Evolutionary conservation across 2,797 vertebrate species (phyloP).

Genomic region (Cossypha polioptera): DNA sequence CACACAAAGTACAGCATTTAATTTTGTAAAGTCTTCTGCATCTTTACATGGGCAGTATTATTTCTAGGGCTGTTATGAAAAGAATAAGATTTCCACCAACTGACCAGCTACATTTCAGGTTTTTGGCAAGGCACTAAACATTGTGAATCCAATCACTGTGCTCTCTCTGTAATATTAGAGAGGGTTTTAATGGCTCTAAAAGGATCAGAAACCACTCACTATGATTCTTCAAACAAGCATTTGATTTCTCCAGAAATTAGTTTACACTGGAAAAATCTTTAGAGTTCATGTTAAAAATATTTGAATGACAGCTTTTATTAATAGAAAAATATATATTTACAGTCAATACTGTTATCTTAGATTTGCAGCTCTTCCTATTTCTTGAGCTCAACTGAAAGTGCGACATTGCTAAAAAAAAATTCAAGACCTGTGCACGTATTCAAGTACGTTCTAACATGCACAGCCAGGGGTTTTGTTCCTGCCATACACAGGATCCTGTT

Average conservation of each 20-base stretch:
- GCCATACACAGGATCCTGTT: conserved; percentile 23
- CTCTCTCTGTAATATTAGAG: conserved; percentile 36
- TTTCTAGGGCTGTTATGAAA: background rate
- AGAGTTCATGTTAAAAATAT: conserved; percentile 62
- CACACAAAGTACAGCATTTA: background rate
- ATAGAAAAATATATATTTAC: conserved; percentile 70
- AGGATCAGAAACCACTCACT: conserved; percentile 57
- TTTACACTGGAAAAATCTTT: conserved; percentile 57
- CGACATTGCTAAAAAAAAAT: conserved; percentile 56
- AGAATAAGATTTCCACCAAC: background rate
- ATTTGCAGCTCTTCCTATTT: conserved; percentile 62
- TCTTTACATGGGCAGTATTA: background rate
- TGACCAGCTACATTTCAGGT: conserved; percentile 20
- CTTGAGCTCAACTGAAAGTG: conserved; percentile 68
- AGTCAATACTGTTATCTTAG: conserved; percentile 65
- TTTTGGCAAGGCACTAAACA: conserved; percentile 70
- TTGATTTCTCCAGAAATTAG: conserved; percentile 57
- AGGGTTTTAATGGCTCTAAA: conserved; percentile 60
- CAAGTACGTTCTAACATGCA: conserved; percentile 4
- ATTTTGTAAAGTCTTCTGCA: background rate
- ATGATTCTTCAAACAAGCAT: conserved; percentile 34
- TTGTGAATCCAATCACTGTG: conserved; percentile 55
- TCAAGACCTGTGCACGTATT: conserved; percentile 18
- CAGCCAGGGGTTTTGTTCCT: conserved; percentile 31
- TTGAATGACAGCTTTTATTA: conserved; percentile 59